phyloP scores from a whole-genome alignment of 2,888 invertebrate genomes.

The Agonum fuliginosum region DNA sequence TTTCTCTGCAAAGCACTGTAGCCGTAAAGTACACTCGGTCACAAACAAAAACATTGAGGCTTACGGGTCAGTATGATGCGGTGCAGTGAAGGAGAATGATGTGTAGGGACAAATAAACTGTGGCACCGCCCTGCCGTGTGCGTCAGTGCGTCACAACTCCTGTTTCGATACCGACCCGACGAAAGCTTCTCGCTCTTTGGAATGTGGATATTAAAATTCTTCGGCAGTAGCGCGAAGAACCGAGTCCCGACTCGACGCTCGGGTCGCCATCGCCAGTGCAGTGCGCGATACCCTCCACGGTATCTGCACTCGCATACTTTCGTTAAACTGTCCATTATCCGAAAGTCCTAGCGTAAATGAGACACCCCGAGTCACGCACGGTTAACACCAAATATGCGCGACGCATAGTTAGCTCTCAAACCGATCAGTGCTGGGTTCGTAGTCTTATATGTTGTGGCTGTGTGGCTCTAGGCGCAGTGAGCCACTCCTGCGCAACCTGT shows the following conservation, averaged over 20 bases:
- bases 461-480: background rate
- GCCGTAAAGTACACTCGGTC: constrained; percentile 4
- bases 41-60: constrained; percentile 8
- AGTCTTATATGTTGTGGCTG: background rate
- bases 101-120: constrained; percentile 49
- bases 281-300: constrained; percentile 7
- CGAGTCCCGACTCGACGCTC: background rate
- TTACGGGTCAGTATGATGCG: background rate
- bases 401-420: constrained; percentile 62
- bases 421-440: constrained; percentile 42
- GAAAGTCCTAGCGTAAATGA: constrained; percentile 61
- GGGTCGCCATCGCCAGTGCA: constrained; percentile 44
- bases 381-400: constrained; percentile 63
- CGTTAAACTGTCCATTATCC: constrained; percentile 60
- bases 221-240: constrained; percentile 64
- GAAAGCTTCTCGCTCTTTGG: constrained; percentile 64
- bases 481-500: background rate
- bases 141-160: constrained; percentile 15
- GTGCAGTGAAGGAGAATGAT: constrained; percentile 26
- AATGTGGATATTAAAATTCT: constrained; percentile 70
- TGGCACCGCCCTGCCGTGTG: constrained; percentile 4
- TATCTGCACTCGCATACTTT: constrained; percentile 56
- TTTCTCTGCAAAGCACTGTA: background rate
- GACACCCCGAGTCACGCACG: constrained; percentile 62
- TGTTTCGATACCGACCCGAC: constrained; percentile 63